A percentile compares a stretch with the other conserved stretches of the same genome.
Conservation (phyloP, 2,113 vertebrate genomes). For the Empidonax traillii region DNA sequence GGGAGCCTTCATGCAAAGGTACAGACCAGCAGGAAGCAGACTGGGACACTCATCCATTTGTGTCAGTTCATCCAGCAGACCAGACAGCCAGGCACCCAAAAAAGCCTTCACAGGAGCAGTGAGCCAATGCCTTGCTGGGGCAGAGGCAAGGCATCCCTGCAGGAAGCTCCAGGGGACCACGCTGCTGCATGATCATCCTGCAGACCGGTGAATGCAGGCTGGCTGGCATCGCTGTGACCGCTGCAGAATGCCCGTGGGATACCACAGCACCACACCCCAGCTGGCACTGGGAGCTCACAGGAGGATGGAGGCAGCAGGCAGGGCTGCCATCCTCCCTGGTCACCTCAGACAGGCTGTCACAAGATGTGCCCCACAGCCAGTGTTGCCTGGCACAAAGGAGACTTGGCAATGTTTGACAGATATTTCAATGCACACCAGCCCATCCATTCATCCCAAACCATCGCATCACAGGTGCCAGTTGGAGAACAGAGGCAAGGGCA, state of each 20-base stretch:
- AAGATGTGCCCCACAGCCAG: too few relatives aligned
- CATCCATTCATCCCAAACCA: neutral
- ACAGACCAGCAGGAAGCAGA: fast-evolving
- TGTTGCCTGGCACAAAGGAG: fast-evolving
- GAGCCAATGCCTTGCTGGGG: too few relatives aligned
- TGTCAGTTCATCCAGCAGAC: neutral
- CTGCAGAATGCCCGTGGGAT: neutral
- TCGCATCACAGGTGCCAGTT: neutral
- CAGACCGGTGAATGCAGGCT: neutral
- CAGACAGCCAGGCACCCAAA: neutral
- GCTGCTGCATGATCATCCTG: fast-evolving
- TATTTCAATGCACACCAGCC: neutral
- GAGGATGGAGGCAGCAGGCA: neutral
- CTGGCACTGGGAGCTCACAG: neutral
- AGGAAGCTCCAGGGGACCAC: neutral
- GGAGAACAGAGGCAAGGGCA: neutral
- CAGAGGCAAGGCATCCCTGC: neutral
- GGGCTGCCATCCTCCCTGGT: neutral
- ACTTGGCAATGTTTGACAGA: neutral
- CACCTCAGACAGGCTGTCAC: neutral
- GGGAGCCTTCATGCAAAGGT: neutral
- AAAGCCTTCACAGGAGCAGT: neutral
- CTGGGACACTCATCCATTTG: fast-evolving
- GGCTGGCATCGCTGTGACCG: fast-evolving
- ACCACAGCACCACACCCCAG: neutral